Evolutionary conservation across 2,113 vertebrate species (phyloP).

Genomic region (Origma solitaria): DNA sequence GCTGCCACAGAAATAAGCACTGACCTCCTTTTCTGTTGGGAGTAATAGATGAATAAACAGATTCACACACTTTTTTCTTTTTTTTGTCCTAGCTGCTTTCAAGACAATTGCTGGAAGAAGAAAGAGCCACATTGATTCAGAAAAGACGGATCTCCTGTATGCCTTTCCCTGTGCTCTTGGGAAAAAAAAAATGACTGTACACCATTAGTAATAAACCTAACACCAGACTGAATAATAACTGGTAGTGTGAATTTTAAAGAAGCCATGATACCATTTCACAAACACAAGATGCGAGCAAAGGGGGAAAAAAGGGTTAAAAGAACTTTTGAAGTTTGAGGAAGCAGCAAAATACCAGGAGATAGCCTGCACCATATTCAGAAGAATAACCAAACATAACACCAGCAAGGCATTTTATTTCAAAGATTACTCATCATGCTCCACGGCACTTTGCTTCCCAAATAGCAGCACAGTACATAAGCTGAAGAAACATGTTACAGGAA

Average conservation of each 20-base stretch:
- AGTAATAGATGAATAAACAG: not conserved
- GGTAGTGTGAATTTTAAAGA: not conserved
- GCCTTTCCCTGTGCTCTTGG: not conserved
- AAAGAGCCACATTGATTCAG: not conserved
- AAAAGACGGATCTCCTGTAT: rapidly evolving
- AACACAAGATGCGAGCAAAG: not conserved
- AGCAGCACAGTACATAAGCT: not conserved
- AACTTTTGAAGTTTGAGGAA: not conserved
- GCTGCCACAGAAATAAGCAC: not conserved
- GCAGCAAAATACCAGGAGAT: not conserved
- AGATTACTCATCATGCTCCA: not conserved
- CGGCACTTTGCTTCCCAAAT: not conserved
- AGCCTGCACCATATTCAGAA: not conserved
- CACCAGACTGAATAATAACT: not conserved
- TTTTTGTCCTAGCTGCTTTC: not conserved
- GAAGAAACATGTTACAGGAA: not conserved
- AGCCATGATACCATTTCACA: not conserved
- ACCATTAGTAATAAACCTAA: not conserved
- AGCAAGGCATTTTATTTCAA: not conserved
- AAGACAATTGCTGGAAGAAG: not conserved
- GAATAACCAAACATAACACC: not conserved
- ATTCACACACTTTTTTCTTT: not conserved
- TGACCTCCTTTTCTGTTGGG: not conserved
- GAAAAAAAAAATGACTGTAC: not conserved
- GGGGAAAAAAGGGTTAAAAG: not conserved